Percentiles rank a stretch among this genome's conserved stretches.
Evolutionary conservation across 1,140 invertebrate genomes (phyloP).

Genomic region (Melipona quadrifasciata): DNA sequence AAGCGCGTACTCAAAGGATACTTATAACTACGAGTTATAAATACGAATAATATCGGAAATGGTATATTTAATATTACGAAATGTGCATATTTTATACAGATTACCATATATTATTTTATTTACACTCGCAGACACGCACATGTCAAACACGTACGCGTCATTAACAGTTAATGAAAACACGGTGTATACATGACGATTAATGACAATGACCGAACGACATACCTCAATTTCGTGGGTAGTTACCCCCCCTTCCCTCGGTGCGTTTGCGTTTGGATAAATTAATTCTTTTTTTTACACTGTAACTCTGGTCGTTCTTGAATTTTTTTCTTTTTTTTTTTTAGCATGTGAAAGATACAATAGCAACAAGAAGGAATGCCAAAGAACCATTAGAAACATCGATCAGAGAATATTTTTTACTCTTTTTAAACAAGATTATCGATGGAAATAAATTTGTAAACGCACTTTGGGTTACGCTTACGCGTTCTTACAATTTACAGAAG

Average conservation of each 20-base stretch:
- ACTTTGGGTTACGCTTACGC: conserved; percentile 61
- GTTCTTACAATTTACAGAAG: conserved; percentile 72
- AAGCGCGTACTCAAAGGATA: conserved; percentile 70
- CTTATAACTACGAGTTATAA: conserved; percentile 76
- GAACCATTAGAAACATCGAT: conserved; percentile 32
- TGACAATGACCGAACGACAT: conserved; percentile 78
- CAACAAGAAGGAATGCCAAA: conserved; percentile 40
- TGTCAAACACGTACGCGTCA: conserved; percentile 43
- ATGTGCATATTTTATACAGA: conserved; percentile 74
- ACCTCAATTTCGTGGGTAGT: conserved; percentile 76
- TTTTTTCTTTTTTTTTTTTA: conserved; percentile 3
- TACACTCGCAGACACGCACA: conserved; percentile 47
- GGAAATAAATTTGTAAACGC: conserved; percentile 40
- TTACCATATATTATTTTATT: conserved; percentile 48
- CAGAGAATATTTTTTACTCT: not conserved
- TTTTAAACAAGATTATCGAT: not conserved
- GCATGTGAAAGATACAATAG: conserved; percentile 16
- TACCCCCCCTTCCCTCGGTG: conserved; percentile 68
- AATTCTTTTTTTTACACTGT: not conserved
- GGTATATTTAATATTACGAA: conserved; percentile 76
- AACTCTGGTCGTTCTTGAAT: conserved; percentile 9
- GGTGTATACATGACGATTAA: conserved; percentile 63
- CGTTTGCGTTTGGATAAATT: conserved; percentile 61
- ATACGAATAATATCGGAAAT: conserved; percentile 67
- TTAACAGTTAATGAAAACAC: conserved; percentile 65